Evolutionary conservation across 2,797 vertebrate genomes (phyloP), one percentile per base, ranked within the genome.

Genomic region (Allobates femoralis): DNA sequence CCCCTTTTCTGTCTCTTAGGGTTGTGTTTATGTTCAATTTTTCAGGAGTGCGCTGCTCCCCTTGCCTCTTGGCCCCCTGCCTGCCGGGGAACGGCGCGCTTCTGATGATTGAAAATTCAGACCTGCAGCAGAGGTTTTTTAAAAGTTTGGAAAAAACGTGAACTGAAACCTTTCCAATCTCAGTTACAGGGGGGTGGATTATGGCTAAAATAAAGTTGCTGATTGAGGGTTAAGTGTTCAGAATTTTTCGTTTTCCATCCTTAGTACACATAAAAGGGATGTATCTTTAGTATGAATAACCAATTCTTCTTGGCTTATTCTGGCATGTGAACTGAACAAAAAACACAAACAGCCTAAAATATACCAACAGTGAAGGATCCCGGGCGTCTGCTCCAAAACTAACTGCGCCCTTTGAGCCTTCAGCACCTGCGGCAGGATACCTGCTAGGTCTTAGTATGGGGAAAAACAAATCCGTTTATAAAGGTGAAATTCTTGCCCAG

Each of bases 391-490:
- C 56, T 79, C 81, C 79, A 69, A 77, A 74, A 73, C 69, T 55
- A 87, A 77, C 69, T 86, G 85, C 73, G 23, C 28, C 4, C 32
- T 16, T 28, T 66, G 23, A 53, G 62, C 30, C n/a, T 55, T 8
- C 46, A 34, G 51, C 85, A 87, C 85, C 80, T 86, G 85, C 79
- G 28, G 71, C 50, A 46, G 62, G 60, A 37, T 32, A 77, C 80
- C 79, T 64, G 79, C 80, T 86, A 82, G 37, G 80, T 32, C 71
- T 21, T 2, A 23, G 30, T 5, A 3, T 16, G 41, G 66, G 73
- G 51, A 46, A 58, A 58, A 73, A 74, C 53, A 74, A 37, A 81
- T 19, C 19, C 50, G 53, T 18, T 2, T 16, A 8, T n/a, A 73
- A 67, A 69, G 85, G 80, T 78, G 73, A 71, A 41, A 83, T 87